Percentiles rank a stretch among this genome's conserved stretches.
These are phyloP conservation scores for Nemopilema nomurai DNA, from an alignment of 30 jellyfish, hydroid and myxozoan genomes.

Conservation along the genomic window DNA sequence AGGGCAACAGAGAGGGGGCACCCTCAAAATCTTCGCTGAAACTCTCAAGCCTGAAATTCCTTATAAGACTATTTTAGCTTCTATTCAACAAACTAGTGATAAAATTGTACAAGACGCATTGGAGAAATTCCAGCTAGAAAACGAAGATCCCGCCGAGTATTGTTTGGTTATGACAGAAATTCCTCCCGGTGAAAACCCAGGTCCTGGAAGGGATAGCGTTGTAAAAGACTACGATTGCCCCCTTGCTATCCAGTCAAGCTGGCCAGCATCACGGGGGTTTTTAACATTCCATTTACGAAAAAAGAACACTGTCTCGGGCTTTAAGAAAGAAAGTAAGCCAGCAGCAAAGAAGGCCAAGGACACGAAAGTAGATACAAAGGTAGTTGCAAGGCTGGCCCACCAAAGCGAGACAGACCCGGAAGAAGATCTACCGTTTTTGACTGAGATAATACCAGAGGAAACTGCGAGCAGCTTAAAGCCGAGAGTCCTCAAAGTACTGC, in stretches of 20 bases:
- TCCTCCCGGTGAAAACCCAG: slow-evolving; percentile 91
- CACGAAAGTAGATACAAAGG: slow-evolving; percentile 39
- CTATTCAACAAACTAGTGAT: slow-evolving; percentile 82
- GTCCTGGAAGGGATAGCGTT: slow-evolving; percentile 82
- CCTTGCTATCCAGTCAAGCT: slow-evolving; percentile 91
- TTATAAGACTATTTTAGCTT: slow-evolving; percentile 92
- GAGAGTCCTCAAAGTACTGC: slow-evolving; percentile 53
- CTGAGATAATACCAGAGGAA: slow-evolving; percentile 80
- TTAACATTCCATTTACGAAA: slow-evolving; percentile 88
- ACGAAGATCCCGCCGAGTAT: slow-evolving; percentile 81
- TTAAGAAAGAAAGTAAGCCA: slow-evolving; percentile 50
- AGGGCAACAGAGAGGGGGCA: slow-evolving; percentile 96
- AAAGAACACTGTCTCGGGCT: slow-evolving; percentile 66
- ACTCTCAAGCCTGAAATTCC: slow-evolving; percentile 96
- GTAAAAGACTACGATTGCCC: slow-evolving; percentile 92
- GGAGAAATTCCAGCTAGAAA: slow-evolving; percentile 87
- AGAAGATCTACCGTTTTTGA: slow-evolving; percentile 70
- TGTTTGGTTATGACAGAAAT: slow-evolving; percentile 94
- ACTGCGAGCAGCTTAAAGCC: slow-evolving; percentile 65
- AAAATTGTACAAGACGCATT: slow-evolving; percentile 89
- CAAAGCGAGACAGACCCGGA: slow-evolving; percentile 44
- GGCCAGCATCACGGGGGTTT: slow-evolving; percentile 96
- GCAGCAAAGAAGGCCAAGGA: slow-evolving; percentile 33
- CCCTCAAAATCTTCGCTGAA: slow-evolving; percentile 93
- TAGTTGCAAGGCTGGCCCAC: slow-evolving; percentile 59